Evolutionary conservation across 2,113 vertebrate species (phyloP), one percentile per base, ranked within the genome.

Genomic region (Urocolius indicus): DNA sequence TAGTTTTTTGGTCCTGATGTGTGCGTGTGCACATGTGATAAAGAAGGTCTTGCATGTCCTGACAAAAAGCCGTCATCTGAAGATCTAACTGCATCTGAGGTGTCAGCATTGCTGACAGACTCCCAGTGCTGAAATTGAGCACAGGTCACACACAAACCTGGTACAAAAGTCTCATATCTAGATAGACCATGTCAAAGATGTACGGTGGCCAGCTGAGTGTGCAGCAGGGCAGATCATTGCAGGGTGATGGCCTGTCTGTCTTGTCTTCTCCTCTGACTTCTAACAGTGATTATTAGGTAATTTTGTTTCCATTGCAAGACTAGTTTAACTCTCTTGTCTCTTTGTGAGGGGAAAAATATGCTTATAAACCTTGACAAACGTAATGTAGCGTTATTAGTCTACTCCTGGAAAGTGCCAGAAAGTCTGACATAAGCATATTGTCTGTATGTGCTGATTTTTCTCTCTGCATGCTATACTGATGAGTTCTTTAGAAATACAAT

Each of bases 21-120:
- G 45, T 17, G 38, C 6, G 10, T 1, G 2, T 16, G 61, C 19
- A 15, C 30, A 20, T 0, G 0, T 15, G 11, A 8, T 29, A 32
- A 59, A 34, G 34, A 74, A 34, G 61, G 24, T 24, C 11, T 51
- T 54, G 66, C 30, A 27, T 0, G 0, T 24, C 72, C 45, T 67
- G 73, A 26, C 48, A 58, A 41, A 68, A 68, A 63, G 29, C 19
- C 49, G 1, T 36, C 11, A 27, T 36, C n/a, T 63, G 59, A 82
- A 54, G 59, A 32, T 32, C 43, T 48, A 5, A 16, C 14, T 41
- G 65, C 17, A 10, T 9, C 43, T 24, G 41, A 77, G 65, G 59
- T 19, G 54, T 19, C 43, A 22, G 38, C 1, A 1, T 23, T 75
- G 77, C 77, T 75, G 78, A 26, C 67, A 30, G 38, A 5, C 29